These are phyloP conservation scores for Spinus olivaceus DNA, from an alignment of 2,797 vertebrate species.

Conservation along the genomic window DNA sequence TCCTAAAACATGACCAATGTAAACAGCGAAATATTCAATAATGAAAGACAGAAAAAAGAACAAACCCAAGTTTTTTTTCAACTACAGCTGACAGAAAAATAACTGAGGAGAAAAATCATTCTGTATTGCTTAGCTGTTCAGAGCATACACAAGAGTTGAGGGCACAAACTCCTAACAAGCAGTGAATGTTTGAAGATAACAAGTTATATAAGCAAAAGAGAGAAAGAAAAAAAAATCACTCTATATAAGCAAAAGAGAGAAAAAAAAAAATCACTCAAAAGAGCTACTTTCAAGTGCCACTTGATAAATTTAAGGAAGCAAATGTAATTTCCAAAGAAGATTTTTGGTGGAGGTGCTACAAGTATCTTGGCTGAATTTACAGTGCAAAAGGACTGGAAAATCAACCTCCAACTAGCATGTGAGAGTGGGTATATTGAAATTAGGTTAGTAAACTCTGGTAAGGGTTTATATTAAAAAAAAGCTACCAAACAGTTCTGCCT, in stretches of 20 bases:
- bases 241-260: not conserved
- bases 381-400: not conserved
- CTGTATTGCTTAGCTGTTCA: not conserved
- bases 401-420: not conserved
- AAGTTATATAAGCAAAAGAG: not conserved
- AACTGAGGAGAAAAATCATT: not conserved
- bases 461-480: not conserved
- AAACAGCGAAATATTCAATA: not conserved
- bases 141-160: not conserved
- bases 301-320: not conserved
- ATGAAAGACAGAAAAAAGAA: not conserved
- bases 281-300: not conserved
- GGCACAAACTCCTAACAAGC: not conserved
- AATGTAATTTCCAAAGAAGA: not conserved
- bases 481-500: not conserved
- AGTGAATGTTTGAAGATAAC: not conserved
- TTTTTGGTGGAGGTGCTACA: not conserved
- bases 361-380: not conserved
- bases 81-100: not conserved
- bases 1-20: not conserved
- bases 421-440: not conserved
- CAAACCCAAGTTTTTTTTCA: not conserved
- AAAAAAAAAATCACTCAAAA: not conserved
- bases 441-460: not conserved
- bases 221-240: not conserved